Conservation (phyloP, 1,140 invertebrate genomes). For the Musca domestica region DNA sequence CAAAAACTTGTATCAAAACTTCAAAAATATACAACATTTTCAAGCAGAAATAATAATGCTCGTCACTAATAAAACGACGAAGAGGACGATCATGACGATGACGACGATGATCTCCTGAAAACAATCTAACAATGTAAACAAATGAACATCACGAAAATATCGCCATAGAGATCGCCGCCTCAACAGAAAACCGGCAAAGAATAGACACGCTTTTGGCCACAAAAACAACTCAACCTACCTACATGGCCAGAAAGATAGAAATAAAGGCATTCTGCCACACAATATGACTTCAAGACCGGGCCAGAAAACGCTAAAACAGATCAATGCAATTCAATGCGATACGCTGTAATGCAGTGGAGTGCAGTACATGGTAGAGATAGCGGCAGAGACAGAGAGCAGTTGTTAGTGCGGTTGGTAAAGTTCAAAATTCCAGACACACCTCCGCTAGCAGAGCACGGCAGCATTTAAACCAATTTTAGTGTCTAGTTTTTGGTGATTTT, state of each 20-base stretch:
- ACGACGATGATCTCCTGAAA: neutral
- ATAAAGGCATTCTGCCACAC: neutral
- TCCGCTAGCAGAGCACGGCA: slow-evolving; percentile 14
- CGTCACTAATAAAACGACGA: neutral
- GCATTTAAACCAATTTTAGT: slow-evolving; percentile 16
- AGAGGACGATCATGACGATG: neutral
- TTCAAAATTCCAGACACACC: slow-evolving; percentile 22
- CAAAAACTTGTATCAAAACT: no score
- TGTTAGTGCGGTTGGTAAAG: slow-evolving; percentile 10
- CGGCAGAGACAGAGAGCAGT: neutral
- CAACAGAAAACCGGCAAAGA: neutral
- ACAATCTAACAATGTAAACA: neutral
- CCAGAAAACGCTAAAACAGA: neutral
- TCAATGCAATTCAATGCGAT: neutral
- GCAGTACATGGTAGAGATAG: no score
- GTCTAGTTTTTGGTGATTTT: neutral
- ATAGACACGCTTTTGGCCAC: neutral
- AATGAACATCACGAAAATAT: slow-evolving; percentile 5
- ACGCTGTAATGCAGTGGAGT: neutral
- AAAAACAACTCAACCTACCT: neutral
- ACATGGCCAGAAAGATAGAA: neutral
- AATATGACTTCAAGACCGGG: neutral
- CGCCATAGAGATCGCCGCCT: neutral
- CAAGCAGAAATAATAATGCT: neutral
- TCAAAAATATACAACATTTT: slow-evolving; percentile 16